Base-by-base conservation (phyloP, 2,888 invertebrate species). In the Mylabris sibirica region DNA sequence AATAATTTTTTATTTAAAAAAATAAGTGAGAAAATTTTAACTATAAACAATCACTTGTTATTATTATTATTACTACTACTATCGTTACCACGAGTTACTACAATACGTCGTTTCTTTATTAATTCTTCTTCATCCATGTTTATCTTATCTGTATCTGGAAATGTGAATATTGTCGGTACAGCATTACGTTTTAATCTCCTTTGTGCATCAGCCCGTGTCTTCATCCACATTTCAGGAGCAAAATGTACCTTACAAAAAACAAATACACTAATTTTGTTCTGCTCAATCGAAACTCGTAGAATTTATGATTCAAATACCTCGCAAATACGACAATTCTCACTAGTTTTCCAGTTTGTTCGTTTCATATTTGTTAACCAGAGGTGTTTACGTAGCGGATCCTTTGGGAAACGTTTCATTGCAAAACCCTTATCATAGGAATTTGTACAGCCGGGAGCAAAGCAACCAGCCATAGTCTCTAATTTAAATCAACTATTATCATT, bases 291-390 rank as follows among this genome's bases (percentile, higher is more conserved):
- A 30, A 30, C 30, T 1, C 4, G 8, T 8, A 30, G 8, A 30
- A 30, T 30, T 30, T 8, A 8, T 2, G 30, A 1, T 2, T 30
- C 1, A 2, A 30, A 30, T 64, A 64, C 64, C 57, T 64, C 64
- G 26, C 64, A 64, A 17, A 64, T 30, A 34, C 24, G 22, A 3
- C 53, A 24, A 20, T 64, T 49, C 3, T 64, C 53, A 1, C 17
- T 26, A 0, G 57, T 57, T 30, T 53, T 57, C 64, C 64, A 64
- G 26, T 24, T 41, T 14, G 26, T 24, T 34, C 64, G 49, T 34
- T 64, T 64, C 64, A 64, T 64, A n/a, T 64, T 57, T 1, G 12
- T 22, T 8, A 64, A n/a, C 64, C 64, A 64, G 9, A 12, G 12
- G 1, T 64, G 26, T 49, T 34, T 24, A 20, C 24, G 20, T 14